phyloP scores from a whole-genome alignment of 2,888 invertebrate species.

The Drosophila maculinotata region DNA sequence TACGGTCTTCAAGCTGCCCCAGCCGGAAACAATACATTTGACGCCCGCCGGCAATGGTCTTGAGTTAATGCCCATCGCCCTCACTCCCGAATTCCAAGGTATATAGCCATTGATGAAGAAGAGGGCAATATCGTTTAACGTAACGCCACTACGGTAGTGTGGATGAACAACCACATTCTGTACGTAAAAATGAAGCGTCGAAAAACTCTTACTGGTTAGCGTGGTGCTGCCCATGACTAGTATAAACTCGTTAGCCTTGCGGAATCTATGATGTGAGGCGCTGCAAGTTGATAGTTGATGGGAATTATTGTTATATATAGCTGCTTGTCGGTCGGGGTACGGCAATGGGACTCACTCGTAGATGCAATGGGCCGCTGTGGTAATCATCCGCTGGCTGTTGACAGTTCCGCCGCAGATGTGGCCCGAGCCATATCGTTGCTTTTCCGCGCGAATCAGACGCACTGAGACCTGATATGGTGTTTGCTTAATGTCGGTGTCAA shows the following conservation, averaged over 20 bases:
- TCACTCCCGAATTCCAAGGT: slow-evolving; percentile 52
- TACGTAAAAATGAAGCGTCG: slow-evolving; percentile 63
- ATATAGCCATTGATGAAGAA: slow-evolving; percentile 74
- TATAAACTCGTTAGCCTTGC: slow-evolving; percentile 50
- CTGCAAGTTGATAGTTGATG: slow-evolving; percentile 18
- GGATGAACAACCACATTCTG: slow-evolving; percentile 58
- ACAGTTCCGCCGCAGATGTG: slow-evolving; percentile 79
- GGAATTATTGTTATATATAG: too few relatives aligned
- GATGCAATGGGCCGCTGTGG: slow-evolving; percentile 77
- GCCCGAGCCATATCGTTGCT: slow-evolving; percentile 61
- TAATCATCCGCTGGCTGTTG: slow-evolving; percentile 66
- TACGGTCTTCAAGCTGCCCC: slow-evolving; percentile 56
- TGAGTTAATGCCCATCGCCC: slow-evolving; percentile 53
- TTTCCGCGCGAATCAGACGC: slow-evolving; percentile 56
- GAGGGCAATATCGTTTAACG: slow-evolving; percentile 73
- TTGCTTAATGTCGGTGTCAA: slow-evolving; percentile 28
- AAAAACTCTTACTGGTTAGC: slow-evolving; percentile 15
- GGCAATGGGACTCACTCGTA: slow-evolving; percentile 51
- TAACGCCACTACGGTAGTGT: slow-evolving; percentile 54
- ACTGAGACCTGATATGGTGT: slow-evolving; percentile 75
- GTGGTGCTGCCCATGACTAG: slow-evolving; percentile 76
- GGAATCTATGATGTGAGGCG: slow-evolving; percentile 5
- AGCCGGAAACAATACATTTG: slow-evolving; percentile 74
- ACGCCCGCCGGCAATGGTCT: slow-evolving; percentile 10
- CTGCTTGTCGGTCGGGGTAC: too few relatives aligned